A percentile compares a stretch with the other conserved stretches of the same genome.
Evolutionary conservation across 2,888 invertebrate genomes (phyloP).

Genomic region (Folsomia candida): DNA sequence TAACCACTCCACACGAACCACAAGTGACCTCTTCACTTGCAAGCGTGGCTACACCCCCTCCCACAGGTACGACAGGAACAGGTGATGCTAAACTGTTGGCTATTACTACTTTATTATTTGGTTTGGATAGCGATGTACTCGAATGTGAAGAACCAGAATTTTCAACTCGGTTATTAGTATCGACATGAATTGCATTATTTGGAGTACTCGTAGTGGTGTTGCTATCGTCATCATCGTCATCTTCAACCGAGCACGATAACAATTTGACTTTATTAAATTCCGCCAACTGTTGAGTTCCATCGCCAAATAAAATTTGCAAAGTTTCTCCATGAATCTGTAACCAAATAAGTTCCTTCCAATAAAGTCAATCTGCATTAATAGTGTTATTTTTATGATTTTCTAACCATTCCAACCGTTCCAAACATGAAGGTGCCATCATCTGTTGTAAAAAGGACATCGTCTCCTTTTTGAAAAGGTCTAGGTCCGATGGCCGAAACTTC

Average conservation of each 20-base stretch:
- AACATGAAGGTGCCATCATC: conserved; percentile 42
- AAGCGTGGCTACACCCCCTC: too few relatives aligned
- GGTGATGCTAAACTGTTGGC: not conserved
- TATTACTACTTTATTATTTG: not conserved
- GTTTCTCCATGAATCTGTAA: conserved; percentile 40
- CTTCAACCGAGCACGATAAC: conserved; percentile 26
- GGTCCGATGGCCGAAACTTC: conserved; percentile 22
- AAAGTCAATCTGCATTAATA: not conserved
- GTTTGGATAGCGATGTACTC: too few relatives aligned
- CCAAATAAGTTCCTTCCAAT: not conserved
- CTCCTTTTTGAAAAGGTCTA: conserved; percentile 41
- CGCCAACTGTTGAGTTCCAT: conserved; percentile 47
- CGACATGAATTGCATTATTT: not conserved
- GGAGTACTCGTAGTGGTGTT: not conserved
- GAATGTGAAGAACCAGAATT: not conserved
- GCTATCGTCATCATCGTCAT: conserved; percentile 18
- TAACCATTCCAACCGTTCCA: conserved; percentile 45
- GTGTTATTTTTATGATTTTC: not conserved
- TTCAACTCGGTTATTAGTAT: not conserved
- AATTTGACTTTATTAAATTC: conserved; percentile 41
- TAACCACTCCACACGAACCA: conserved; percentile 39
- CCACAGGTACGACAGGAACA: not conserved
- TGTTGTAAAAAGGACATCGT: conserved; percentile 45
- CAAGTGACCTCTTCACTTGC: conserved; percentile 37
- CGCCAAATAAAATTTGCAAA: conserved; percentile 44